These are phyloP conservation scores for Calliscelio sp. DNA, from an alignment of 2,888 invertebrate genomes.

Conservation along the genomic window DNA sequence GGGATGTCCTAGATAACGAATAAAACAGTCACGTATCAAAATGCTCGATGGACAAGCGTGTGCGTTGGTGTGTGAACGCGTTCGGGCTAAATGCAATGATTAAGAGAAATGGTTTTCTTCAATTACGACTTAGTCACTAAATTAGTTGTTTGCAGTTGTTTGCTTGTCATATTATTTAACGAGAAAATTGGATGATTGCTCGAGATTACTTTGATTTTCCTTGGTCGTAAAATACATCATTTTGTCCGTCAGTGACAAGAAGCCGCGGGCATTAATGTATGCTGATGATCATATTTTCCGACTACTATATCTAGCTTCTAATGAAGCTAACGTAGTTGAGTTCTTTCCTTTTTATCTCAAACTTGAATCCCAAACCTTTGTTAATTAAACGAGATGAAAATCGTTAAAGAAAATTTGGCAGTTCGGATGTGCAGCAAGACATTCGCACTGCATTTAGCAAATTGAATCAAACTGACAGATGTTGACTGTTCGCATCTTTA, in stretches of 20 bases:
- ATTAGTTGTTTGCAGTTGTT: constrained; percentile 33
- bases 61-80: background rate
- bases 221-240: constrained; percentile 58
- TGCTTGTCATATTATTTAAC: constrained; percentile 22
- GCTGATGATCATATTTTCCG: constrained; percentile 7
- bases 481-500: no score
- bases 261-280: constrained; percentile 23
- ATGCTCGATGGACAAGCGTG: constrained; percentile 22
- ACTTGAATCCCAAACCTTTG: no score
- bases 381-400: no score
- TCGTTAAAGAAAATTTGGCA: no score
- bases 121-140: constrained; percentile 30
- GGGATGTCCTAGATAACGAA: constrained; percentile 51
- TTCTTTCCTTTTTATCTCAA: no score
- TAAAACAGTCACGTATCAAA: constrained; percentile 56
- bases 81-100: constrained; percentile 26
- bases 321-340: no score
- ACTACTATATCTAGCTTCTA: no score
- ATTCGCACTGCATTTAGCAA: constrained; percentile 58
- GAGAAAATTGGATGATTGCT: constrained; percentile 78
- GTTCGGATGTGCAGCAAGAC: constrained; percentile 56
- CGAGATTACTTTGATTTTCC: constrained; percentile 79
- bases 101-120: constrained; percentile 52
- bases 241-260: constrained; percentile 31
- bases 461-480: constrained; percentile 73